Percentiles rank a stretch among this genome's conserved stretches.
phyloP scores from a whole-genome alignment of 2,797 vertebrate species.

The Sebastes ruberrimus region DNA sequence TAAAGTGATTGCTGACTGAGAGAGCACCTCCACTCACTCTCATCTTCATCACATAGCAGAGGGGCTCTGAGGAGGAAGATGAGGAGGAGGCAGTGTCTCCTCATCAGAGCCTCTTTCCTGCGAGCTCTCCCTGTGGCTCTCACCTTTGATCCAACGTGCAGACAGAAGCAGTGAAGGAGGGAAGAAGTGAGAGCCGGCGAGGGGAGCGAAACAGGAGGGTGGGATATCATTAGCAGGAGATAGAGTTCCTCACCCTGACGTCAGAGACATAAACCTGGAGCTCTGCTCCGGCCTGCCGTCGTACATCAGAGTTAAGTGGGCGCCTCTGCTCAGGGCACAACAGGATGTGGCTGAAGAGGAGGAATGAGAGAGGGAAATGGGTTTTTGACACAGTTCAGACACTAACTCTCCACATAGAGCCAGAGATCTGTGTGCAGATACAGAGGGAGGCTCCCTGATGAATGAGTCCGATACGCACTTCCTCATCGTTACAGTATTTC shows the following conservation, averaged over 20 bases:
- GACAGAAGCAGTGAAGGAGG: constrained; percentile 26
- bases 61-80: constrained; percentile 16
- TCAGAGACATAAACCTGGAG: constrained; percentile 66
- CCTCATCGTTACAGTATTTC: constrained; percentile 5
- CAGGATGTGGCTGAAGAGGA: constrained; percentile 65
- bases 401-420: constrained; percentile 35
- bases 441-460: constrained; percentile 12
- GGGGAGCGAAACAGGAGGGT: constrained; percentile 1
- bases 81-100: constrained; percentile 33
- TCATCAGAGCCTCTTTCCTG: constrained; percentile 34
- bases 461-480: constrained; percentile 12
- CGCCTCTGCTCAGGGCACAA: constrained; percentile 52
- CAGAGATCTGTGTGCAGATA: constrained; percentile 35
- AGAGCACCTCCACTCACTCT: constrained; percentile 18
- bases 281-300: constrained; percentile 43
- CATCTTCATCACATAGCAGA: constrained; percentile 39
- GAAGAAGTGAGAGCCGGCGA: constrained; percentile 16
- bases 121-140: constrained; percentile 33
- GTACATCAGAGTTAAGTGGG: constrained; percentile 66
- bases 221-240: constrained; percentile 42
- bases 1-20: constrained; percentile 36
- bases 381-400: constrained; percentile 62
- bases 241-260: constrained; percentile 57
- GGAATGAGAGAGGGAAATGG: constrained; percentile 62
- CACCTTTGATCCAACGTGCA: constrained; percentile 64